Conservation (phyloP, 2,797 vertebrate species). For the Parotocinclus haroldoi region DNA sequence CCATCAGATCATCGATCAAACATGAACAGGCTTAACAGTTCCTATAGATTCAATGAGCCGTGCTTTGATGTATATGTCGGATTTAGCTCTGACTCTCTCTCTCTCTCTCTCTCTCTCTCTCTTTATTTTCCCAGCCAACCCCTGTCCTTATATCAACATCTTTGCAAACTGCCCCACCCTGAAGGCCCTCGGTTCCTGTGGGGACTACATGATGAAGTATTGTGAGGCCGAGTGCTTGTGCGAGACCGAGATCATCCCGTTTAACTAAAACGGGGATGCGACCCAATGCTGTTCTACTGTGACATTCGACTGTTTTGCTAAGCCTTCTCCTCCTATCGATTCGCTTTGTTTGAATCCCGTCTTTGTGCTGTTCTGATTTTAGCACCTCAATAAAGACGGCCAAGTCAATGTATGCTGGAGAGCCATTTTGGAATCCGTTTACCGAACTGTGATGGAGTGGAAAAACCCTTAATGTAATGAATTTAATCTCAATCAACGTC, state of each 20-base stretch:
- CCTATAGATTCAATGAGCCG: background rate
- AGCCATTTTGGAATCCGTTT: no score
- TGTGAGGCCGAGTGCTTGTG: background rate
- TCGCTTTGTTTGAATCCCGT: no score
- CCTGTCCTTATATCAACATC: slow-evolving; percentile 60
- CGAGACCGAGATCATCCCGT: background rate
- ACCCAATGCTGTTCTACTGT: background rate
- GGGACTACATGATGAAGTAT: background rate
- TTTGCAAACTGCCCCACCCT: slow-evolving; percentile 58
- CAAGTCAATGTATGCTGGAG: no score
- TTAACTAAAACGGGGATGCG: background rate
- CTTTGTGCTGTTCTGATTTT: no score
- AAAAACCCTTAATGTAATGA: no score
- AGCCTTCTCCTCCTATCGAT: no score
- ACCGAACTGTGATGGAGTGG: no score
- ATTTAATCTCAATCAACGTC: no score
- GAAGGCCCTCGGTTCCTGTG: background rate
- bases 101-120: slow-evolving; percentile 8
- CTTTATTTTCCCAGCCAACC: slow-evolving; percentile 59
- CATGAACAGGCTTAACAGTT: background rate
- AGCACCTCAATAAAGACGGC: no score
- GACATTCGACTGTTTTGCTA: no score
- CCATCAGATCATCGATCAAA: no score
- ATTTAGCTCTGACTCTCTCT: background rate
- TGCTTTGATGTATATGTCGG: background rate